Conservation (phyloP, 2,797 vertebrate species). For the Hemibagrus guttatus region DNA sequence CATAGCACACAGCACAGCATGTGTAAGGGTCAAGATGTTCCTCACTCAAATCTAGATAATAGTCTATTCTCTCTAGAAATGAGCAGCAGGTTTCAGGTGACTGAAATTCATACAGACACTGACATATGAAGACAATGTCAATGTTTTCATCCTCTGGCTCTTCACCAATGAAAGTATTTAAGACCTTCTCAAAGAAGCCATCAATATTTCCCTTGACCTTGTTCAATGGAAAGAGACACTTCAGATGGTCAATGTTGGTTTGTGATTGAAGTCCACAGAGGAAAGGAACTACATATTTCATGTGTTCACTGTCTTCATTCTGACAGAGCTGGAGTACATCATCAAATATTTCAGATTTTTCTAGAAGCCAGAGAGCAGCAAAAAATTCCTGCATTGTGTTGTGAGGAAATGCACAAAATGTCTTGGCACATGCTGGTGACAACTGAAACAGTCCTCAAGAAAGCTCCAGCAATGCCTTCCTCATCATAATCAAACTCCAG, state of each 20-base stretch:
- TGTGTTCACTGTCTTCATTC: slow-evolving; percentile 56
- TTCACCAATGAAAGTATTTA: slow-evolving; percentile 15
- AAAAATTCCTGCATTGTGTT: slow-evolving; percentile 69
- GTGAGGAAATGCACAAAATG: slow-evolving; percentile 57
- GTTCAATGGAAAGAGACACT: slow-evolving; percentile 40
- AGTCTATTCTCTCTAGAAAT: too few relatives aligned
- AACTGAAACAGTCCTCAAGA: slow-evolving; percentile 25
- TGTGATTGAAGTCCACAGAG: slow-evolving; percentile 57
- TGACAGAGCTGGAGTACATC: slow-evolving; percentile 52
- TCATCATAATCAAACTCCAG: not conserved
- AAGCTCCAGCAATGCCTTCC: not conserved
- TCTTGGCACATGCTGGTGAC: not conserved
- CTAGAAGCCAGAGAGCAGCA: slow-evolving; percentile 63
- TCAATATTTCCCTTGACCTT: slow-evolving; percentile 4
- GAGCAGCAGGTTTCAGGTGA: slow-evolving; percentile 29
- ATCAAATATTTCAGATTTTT: slow-evolving; percentile 50
- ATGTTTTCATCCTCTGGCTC: not conserved
- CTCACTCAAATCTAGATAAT: too few relatives aligned
- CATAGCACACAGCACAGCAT: slow-evolving; percentile 52
- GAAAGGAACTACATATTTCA: slow-evolving; percentile 63
- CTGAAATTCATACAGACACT: not conserved
- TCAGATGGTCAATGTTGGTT: slow-evolving; percentile 30
- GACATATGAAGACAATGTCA: slow-evolving; percentile 32
- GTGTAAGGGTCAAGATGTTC: slow-evolving; percentile 51
- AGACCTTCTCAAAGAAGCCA: slow-evolving; percentile 30